Evolutionary conservation across 2,888 invertebrate genomes (phyloP).

Genomic region (Phalera bucephala): DNA sequence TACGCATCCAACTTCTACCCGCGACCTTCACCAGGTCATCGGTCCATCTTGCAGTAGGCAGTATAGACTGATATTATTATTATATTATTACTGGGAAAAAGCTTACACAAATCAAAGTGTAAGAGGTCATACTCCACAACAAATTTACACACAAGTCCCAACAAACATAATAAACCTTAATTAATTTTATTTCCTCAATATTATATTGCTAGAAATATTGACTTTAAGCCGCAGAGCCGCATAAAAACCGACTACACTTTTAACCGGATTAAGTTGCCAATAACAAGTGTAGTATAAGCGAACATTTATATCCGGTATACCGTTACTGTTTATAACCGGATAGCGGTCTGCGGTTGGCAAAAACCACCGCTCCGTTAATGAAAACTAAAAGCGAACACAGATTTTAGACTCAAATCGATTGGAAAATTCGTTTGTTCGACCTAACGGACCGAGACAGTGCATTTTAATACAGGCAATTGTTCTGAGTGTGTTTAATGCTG

Average conservation of each 20-base stretch:
- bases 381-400: constrained; percentile 32
- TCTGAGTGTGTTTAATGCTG: constrained; percentile 4
- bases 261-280: constrained; percentile 6
- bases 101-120: no score
- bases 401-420: constrained; percentile 26
- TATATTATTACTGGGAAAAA: no score
- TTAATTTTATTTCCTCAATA: no score
- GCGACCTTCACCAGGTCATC: no score
- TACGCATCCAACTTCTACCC: no score
- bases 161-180: no score
- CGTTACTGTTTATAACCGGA: no score
- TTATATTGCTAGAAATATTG: background rate
- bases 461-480: constrained; percentile 5
- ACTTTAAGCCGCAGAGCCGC: background rate
- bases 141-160: no score
- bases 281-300: constrained; percentile 15
- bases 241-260: constrained; percentile 2
- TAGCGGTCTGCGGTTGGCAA: constrained; percentile 22
- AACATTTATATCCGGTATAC: no score
- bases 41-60: no score
- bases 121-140: no score
- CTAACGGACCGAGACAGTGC: constrained; percentile 11
- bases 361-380: constrained; percentile 21
- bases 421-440: constrained; percentile 19
- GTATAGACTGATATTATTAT: no score